A percentile compares a stretch with the other conserved stretches of the same genome.
Conservation (phyloP, 2,113 vertebrate genomes). For the Macquaria australasica region DNA sequence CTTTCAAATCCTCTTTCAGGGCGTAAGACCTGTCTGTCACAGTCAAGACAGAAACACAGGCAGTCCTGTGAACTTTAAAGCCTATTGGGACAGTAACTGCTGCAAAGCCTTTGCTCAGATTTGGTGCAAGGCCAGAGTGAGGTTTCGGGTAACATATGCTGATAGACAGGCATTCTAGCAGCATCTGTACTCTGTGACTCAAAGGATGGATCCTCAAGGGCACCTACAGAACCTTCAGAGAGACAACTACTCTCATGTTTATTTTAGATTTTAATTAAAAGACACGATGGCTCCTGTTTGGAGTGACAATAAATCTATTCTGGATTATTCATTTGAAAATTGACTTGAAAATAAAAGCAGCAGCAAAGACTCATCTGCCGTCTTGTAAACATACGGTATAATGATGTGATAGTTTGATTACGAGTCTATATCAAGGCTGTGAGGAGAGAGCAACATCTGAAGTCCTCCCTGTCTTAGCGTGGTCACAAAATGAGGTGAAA, state of each 20-base stretch:
- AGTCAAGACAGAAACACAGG: slow-evolving; percentile 57
- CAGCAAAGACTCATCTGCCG: slow-evolving; percentile 51
- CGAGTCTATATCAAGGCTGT: slow-evolving; percentile 29
- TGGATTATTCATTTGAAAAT: slow-evolving; percentile 8
- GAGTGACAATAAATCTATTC: slow-evolving; percentile 13
- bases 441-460: slow-evolving; percentile 12
- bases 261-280: slow-evolving; percentile 10
- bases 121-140: slow-evolving; percentile 50
- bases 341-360: slow-evolving; percentile 58
- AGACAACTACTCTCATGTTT: slow-evolving; percentile 10
- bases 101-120: slow-evolving; percentile 60
- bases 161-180: slow-evolving; percentile 45
- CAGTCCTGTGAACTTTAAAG: slow-evolving; percentile 65
- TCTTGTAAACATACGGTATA: slow-evolving; percentile 66
- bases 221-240: slow-evolving; percentile 41
- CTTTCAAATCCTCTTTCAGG: slow-evolving; percentile 77
- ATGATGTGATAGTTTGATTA: slow-evolving; percentile 39
- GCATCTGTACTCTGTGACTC: slow-evolving; percentile 50
- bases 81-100: slow-evolving; percentile 50
- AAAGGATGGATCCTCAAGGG: slow-evolving; percentile 53
- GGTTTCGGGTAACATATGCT: slow-evolving; percentile 47
- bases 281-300: slow-evolving; percentile 13
- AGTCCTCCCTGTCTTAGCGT: neutral
- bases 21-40: slow-evolving; percentile 71
- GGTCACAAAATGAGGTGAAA: slow-evolving; percentile 51